Evolutionary conservation across 2,797 vertebrate genomes (phyloP), one percentile per base, ranked within the genome.

Genomic region (Diplodus sargus): DNA sequence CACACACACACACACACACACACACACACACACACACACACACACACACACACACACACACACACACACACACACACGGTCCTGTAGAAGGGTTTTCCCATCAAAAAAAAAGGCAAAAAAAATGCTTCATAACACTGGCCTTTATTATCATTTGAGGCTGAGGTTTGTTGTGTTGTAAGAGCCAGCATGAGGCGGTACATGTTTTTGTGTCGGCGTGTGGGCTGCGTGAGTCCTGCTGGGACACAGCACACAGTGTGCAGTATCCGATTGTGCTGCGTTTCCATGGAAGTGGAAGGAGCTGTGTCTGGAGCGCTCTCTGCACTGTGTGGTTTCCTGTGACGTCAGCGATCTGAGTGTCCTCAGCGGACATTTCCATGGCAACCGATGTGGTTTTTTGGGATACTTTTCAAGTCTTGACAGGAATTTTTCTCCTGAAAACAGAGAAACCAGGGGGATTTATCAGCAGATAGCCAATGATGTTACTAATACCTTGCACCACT

Each of bases 281-380:
- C 91, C 85, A 91, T 88, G 86, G 78, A 89, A 85, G 70, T 81
- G 63, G 68, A 54, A 23, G 74, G 69, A 73, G 64, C 81, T 63
- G 75, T 85, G 79, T 71, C 77, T 84, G 72, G 71, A 86, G 74
- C 17, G 43, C 61, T 65, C 73, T 68, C 34, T 4, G 1, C 51
- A 60, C 49, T 4, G 2, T 71, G 81, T 20, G 83, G 82, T 87
- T 89, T 90, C 61, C 69, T 77, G 73, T 91, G 83, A 90, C 63
- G 75, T 56, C 53, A 84, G 87, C 52, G 56, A 67, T 82, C 71
- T 45, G 82, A 78, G 76, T 85, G 83, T 88, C 79, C 78, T 72
- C 60, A 72, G 63, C 5, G 3, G 14, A 51, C 70, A 85, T 90
- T 70, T 79, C 89, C 54, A 86, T 82, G 76, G 83, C 59, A 85